phyloP scores from a whole-genome alignment of 2,888 invertebrate species.

The Eilema griseolum region DNA sequence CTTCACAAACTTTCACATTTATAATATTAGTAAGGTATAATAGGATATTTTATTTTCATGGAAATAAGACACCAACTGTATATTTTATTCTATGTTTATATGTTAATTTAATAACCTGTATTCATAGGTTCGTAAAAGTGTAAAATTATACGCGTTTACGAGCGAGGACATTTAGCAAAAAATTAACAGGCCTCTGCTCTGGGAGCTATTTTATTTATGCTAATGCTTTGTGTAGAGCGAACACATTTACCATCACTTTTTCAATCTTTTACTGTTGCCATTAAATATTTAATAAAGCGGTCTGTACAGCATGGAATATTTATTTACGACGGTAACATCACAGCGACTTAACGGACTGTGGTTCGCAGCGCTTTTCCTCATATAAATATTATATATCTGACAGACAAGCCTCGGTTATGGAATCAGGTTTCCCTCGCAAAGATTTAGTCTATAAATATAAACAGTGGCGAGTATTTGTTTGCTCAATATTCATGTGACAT shows the following conservation, averaged over 20 bases:
- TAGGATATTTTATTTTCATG: neutral
- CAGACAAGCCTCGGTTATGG: constrained; percentile 49
- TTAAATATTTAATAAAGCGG: constrained; percentile 44
- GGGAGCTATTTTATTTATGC: constrained; percentile 24
- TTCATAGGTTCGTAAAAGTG: constrained; percentile 14
- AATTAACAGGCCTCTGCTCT: constrained; percentile 16
- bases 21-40: too few species aligned
- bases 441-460: constrained; percentile 55
- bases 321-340: constrained; percentile 26
- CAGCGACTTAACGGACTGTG: constrained; percentile 27
- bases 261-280: constrained; percentile 23
- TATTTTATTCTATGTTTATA: neutral
- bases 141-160: constrained; percentile 8
- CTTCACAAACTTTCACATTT: too few species aligned
- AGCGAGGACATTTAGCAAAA: constrained; percentile 13
- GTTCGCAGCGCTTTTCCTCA: constrained; percentile 32
- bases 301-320: constrained; percentile 32
- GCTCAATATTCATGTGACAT: constrained; percentile 52
- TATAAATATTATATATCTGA: constrained; percentile 68
- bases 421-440: constrained; percentile 57
- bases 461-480: constrained; percentile 32
- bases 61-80: neutral
- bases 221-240: constrained; percentile 14
- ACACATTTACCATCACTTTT: constrained; percentile 21
- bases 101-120: constrained; percentile 12